phyloP scores from a whole-genome alignment of 2,113 vertebrate genomes.

The Megaceryle maxima region DNA sequence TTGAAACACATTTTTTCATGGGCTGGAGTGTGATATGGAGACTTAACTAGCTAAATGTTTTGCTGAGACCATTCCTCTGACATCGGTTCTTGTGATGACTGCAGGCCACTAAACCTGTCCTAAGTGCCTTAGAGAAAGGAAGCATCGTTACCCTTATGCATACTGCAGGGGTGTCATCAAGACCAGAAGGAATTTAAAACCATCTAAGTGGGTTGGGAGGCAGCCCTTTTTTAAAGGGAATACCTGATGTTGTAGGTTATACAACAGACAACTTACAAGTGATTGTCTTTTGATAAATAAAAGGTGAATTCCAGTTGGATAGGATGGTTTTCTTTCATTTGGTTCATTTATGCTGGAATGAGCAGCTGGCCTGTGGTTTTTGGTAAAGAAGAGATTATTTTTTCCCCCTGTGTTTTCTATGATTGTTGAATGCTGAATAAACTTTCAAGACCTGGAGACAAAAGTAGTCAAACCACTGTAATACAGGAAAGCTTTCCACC shows the following conservation, averaged over 20 bases:
- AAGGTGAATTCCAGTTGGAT: neutral
- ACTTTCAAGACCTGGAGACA: neutral
- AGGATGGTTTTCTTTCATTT: neutral
- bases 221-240: neutral
- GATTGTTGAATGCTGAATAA: neutral
- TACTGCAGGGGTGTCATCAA: fast-evolving
- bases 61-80: neutral
- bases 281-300: neutral
- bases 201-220: neutral
- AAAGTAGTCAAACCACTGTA: neutral
- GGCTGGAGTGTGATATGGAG: neutral
- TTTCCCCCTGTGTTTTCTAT: neutral
- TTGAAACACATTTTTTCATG: neutral
- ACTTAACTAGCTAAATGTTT: neutral
- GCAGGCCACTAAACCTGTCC: neutral
- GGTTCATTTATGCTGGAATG: neutral
- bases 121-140: neutral
- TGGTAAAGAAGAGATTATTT: neutral
- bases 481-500: neutral
- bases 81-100: neutral
- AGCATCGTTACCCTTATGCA: neutral
- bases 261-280: neutral
- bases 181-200: neutral
- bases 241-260: neutral
- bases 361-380: neutral